Evolutionary conservation across 2,113 vertebrate species (phyloP).

Genomic region (Laticauda colubrina): DNA sequence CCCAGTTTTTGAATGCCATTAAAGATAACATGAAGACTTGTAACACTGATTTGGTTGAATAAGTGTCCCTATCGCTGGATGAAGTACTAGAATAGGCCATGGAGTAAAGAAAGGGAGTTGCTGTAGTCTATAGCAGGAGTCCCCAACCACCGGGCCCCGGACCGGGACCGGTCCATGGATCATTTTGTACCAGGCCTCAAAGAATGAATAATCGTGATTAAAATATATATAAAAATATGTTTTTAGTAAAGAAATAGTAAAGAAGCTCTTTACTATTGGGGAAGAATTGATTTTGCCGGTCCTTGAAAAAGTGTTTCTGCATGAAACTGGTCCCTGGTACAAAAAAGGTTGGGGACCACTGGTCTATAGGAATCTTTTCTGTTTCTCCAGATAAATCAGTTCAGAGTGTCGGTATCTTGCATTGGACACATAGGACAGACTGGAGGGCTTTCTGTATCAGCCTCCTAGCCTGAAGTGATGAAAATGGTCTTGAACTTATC

Average conservation of each 20-base stretch:
- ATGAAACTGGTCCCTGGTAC: no score
- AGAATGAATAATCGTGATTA: no score
- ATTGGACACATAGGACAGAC: neutral
- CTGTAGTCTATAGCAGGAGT: neutral
- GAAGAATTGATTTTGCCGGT: no score
- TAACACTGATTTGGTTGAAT: neutral
- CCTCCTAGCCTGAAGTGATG: neutral
- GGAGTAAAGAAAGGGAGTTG: neutral
- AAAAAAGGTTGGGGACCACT: no score
- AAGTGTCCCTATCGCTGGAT: neutral
- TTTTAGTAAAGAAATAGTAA: no score
- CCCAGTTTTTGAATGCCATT: neutral
- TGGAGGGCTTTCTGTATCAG: neutral
- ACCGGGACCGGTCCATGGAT: no score
- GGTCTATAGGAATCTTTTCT: neutral
- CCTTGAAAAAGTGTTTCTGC: no score
- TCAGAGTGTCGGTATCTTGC: neutral
- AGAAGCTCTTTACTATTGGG: no score
- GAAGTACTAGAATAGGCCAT: neutral
- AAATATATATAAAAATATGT: no score
- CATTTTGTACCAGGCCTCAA: no score
- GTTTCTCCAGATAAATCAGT: neutral
- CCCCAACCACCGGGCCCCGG: no score
- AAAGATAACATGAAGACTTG: neutral
- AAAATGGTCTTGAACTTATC: neutral